Evolutionary conservation across 2,113 vertebrate genomes (phyloP), one percentile per base, ranked within the genome.

Genomic region (Paralichthys olivaceus): DNA sequence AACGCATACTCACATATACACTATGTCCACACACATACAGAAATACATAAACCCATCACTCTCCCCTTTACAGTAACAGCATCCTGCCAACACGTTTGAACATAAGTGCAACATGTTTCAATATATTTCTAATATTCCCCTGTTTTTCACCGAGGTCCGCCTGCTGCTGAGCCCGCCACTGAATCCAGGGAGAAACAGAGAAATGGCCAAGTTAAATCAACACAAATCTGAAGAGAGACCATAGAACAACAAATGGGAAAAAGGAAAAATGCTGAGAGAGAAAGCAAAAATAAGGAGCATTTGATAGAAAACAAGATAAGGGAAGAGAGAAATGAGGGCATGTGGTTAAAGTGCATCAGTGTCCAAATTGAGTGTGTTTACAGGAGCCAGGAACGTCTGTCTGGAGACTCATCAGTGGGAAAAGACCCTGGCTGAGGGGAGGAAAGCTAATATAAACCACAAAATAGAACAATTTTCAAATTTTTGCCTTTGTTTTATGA

Each of bases 211-310:
- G 64, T 53, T 11, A 55, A 60, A 14, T 55, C 32, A n/a, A 37
- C 7, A 72, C 23, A 57, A 72, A 79, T 82, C 43, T 72, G 40
- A 68, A 34, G 34, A n/a, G 78, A 73, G 69, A 62, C 28, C 4
- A 49, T 84, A 56, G 75, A 75, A 72, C 59, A 85, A 86, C 72
- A 88, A 83, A 74, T 49, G 43, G 67, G 72, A 84, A 56, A 77
- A 55, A 2, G 62, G 22, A 49, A 76, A 83, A 79, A 84, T 72
- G 40, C 60, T 60, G 34, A 43, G 71, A 71, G 49, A 54, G 61
- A 57, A 62, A 20, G 23, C 5, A 23, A 76, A 80, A 69, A 74
- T 26, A 45, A 61, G 29, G 14, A 67, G n/a, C 34, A 56, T 2
- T 49, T 66, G 37, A 84, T 53, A 57, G 43, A 72, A 74, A 71